These are phyloP conservation scores for Bombylius discolor DNA, from an alignment of 2,888 invertebrate genomes.

Conservation along the genomic window DNA sequence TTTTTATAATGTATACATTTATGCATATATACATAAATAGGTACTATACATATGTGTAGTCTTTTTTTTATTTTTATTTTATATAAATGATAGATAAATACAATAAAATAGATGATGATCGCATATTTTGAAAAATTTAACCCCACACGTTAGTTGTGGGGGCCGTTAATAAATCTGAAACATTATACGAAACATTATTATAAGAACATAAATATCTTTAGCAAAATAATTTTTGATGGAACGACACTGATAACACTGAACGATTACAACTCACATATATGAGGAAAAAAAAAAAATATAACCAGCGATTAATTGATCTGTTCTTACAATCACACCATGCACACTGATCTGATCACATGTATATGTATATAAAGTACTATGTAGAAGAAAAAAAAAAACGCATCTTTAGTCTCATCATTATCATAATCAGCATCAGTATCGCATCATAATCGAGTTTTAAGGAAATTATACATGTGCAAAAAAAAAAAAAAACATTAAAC, in stretches of 20 bases:
- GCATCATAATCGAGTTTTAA: no score
- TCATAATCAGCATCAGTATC: no score
- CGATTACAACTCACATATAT: not conserved
- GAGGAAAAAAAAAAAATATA: not conserved
- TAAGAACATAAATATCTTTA: no score
- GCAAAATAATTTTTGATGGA: not conserved
- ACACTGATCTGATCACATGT: constrained; percentile 5
- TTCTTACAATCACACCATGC: not conserved
- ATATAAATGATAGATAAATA: no score
- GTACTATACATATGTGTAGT: no score
- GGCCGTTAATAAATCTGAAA: constrained; percentile 7
- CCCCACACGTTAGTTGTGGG: not conserved
- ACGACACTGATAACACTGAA: not conserved
- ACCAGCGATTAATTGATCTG: constrained; percentile 5
- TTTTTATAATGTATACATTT: not conserved
- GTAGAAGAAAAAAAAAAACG: no score
- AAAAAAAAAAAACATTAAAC: no score
- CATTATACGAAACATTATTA: constrained; percentile 2
- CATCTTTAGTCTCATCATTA: no score
- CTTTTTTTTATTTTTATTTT: no score
- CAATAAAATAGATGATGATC: no score
- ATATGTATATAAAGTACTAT: not conserved
- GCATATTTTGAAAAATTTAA: not conserved
- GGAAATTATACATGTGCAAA: no score
- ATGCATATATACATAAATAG: no score